Evolutionary conservation across 2,797 vertebrate species (phyloP).

Genomic region (Propithecus deckenii): DNA sequence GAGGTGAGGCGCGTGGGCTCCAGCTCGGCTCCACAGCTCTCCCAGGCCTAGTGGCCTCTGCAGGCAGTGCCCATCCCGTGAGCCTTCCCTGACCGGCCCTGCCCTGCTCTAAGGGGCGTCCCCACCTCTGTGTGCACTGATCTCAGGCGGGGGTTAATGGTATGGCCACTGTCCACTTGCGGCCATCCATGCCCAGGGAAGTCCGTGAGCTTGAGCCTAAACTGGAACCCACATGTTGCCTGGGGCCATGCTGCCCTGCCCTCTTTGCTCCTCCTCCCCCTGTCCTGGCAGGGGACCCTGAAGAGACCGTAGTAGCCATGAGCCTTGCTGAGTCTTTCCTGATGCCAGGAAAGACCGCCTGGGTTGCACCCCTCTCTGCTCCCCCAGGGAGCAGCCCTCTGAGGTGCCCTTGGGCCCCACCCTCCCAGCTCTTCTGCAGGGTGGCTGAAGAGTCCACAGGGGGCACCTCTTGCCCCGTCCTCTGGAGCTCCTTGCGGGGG

Average conservation of each 20-base stretch:
- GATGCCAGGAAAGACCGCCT: background rate
- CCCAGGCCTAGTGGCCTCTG: background rate
- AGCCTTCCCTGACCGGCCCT: background rate
- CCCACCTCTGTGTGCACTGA: background rate
- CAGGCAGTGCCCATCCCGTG: too few relatives aligned
- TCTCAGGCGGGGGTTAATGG: background rate
- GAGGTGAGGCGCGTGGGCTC: background rate
- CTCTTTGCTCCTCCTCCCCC: background rate
- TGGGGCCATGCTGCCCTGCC: background rate
- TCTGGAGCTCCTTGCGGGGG: constrained; percentile 59
- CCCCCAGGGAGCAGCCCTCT: background rate
- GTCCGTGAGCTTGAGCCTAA: background rate
- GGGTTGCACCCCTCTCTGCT: background rate
- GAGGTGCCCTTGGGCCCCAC: background rate
- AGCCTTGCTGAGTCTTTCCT: background rate
- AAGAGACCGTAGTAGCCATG: background rate
- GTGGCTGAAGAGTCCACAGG: background rate
- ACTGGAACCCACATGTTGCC: background rate
- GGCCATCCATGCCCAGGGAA: background rate
- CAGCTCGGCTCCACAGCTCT: background rate
- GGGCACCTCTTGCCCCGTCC: constrained; percentile 41
- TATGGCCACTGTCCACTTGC: background rate
- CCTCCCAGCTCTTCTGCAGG: constrained; percentile 61
- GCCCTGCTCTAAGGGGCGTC: background rate
- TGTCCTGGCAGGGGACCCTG: background rate